Evolutionary conservation across 2,797 vertebrate genomes (phyloP).

Genomic region (Smutsia temminckii): DNA sequence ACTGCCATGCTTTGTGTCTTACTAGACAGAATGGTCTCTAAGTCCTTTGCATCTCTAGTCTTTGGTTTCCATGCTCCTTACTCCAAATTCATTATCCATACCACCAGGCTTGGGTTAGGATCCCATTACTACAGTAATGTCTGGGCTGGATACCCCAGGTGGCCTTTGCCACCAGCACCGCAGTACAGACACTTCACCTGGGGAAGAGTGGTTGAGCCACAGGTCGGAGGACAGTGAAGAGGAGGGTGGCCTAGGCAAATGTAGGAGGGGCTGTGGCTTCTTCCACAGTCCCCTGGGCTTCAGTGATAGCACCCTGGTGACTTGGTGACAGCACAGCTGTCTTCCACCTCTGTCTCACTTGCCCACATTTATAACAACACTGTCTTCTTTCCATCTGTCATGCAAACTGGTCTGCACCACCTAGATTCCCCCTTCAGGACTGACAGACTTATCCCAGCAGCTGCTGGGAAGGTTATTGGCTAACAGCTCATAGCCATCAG

Average conservation of each 20-base stretch:
- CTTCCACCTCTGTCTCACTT: neutral
- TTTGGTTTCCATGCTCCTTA: neutral
- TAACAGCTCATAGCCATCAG: neutral
- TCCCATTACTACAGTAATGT: neutral
- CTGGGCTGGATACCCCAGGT: neutral
- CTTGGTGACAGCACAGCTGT: neutral
- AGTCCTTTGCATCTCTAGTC: neutral
- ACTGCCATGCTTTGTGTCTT: neutral
- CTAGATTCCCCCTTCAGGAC: neutral
- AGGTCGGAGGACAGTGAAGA: neutral
- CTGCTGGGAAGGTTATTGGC: neutral
- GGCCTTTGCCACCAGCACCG: neutral
- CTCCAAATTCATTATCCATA: neutral
- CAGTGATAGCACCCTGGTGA: neutral
- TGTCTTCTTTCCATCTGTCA: neutral
- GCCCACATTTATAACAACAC: neutral
- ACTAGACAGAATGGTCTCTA: neutral
- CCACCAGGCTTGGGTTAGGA: neutral
- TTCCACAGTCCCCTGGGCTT: neutral
- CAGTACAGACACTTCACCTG: accelerated
- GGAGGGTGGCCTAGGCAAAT: accelerated
- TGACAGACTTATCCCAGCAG: accelerated
- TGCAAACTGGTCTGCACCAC: neutral
- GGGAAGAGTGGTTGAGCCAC: neutral
- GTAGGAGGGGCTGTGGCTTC: neutral